Evolutionary conservation across 2,113 vertebrate species (phyloP).

Genomic region (Larimichthys crocea): DNA sequence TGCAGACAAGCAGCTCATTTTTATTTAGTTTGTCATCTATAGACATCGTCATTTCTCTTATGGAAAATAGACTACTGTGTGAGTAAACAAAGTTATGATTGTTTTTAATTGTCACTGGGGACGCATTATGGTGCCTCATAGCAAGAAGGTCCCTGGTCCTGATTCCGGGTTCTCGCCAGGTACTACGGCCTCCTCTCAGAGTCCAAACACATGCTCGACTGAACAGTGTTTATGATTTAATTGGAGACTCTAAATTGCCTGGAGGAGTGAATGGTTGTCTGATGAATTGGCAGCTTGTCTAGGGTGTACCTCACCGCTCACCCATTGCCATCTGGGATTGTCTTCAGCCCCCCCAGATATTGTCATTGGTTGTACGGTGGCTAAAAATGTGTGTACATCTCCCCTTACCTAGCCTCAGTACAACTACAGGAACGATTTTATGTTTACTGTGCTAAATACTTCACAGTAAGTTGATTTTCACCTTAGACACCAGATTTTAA

Average conservation of each 20-base stretch:
- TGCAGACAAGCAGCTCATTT: not conserved
- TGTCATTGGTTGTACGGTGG: not conserved
- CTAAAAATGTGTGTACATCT: not conserved
- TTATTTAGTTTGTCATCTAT: not conserved
- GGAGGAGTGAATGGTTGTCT: too few species aligned
- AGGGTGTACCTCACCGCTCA: too few species aligned
- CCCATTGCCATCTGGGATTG: too few species aligned
- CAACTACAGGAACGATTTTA: not conserved
- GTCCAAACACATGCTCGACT: too few species aligned
- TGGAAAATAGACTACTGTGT: not conserved
- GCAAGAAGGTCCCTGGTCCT: too few species aligned
- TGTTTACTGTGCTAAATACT: slow-evolving; percentile 3
- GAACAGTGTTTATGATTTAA: not conserved
- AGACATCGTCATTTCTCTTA: not conserved
- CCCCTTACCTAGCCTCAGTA: not conserved
- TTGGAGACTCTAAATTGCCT: too few species aligned
- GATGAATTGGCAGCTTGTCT: too few species aligned
- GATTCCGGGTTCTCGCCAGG: too few species aligned
- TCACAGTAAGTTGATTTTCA: not conserved
- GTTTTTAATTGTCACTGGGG: not conserved
- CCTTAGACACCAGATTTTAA: not conserved
- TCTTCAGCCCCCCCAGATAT: too few species aligned
- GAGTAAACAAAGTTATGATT: not conserved
- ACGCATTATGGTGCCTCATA: too few species aligned
- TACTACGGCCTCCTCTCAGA: too few species aligned